Percentiles rank a stretch among this genome's conserved stretches.
Conservation (phyloP, 2,113 vertebrate genomes). For the Pipra filicauda region DNA sequence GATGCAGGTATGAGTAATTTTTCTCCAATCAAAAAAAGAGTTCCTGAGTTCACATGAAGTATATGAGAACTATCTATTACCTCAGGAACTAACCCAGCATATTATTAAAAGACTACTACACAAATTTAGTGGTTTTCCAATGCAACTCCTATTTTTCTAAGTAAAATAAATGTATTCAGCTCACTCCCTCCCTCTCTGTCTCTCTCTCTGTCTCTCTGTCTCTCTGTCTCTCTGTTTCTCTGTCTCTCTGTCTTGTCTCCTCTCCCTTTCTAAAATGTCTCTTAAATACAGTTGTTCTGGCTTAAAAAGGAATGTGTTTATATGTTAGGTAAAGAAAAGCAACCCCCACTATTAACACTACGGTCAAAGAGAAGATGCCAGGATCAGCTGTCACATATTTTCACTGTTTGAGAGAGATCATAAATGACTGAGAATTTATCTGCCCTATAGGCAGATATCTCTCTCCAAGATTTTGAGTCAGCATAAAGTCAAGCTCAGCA, state of each 20-base stretch:
- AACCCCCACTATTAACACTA: neutral
- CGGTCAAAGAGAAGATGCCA: neutral
- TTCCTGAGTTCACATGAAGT: neutral
- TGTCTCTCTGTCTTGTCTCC: neutral
- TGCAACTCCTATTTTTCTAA: neutral
- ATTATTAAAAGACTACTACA: neutral
- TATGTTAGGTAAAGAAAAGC: neutral
- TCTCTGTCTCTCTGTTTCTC: neutral
- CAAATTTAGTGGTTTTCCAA: neutral
- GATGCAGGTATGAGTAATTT: neutral
- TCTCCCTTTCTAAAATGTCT: neutral
- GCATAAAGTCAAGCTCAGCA: neutral
- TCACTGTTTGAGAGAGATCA: neutral
- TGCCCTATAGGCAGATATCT: neutral
- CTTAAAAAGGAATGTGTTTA: neutral
- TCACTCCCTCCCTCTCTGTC: neutral
- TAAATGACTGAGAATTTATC: neutral
- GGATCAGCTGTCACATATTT: neutral
- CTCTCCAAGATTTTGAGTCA: neutral
- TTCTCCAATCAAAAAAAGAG: neutral
- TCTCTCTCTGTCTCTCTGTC: neutral
- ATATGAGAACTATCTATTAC: neutral
- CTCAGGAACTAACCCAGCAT: neutral
- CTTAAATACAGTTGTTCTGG: neutral
- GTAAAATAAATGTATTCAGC: neutral